Percentiles rank a stretch among this genome's conserved stretches.
Conservation (phyloP, 2,113 vertebrate species). For the Hemiprocne comata region DNA sequence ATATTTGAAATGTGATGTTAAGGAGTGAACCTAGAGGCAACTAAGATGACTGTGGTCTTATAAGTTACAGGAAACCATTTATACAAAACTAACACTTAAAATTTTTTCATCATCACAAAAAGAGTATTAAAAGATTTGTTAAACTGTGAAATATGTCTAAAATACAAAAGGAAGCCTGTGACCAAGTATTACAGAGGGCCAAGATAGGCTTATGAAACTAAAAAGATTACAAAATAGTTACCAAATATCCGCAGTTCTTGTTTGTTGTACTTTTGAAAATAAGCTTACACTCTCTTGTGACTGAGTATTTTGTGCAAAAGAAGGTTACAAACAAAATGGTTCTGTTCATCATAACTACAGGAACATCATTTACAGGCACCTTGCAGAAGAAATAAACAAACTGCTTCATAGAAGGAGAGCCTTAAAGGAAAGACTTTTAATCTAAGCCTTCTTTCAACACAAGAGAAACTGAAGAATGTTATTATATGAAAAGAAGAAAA, state of each 20-base stretch:
- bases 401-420: not conserved
- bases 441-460: not conserved
- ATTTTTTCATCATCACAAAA: not conserved
- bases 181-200: not conserved
- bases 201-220: constrained; percentile 40
- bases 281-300: constrained; percentile 11
- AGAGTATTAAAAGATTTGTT: not conserved
- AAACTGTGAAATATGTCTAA: not conserved
- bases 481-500: not conserved
- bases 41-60: accelerated
- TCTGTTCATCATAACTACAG: not conserved
- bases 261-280: constrained; percentile 5
- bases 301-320: not conserved
- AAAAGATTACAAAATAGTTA: constrained; percentile 42
- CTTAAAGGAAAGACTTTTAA: not conserved
- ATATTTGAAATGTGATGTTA: not conserved
- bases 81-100: not conserved
- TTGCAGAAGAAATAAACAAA: not conserved
- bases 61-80: not conserved
- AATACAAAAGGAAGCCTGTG: constrained; percentile 6
- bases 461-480: not conserved
- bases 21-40: not conserved
- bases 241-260: not conserved
- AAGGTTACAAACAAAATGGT: not conserved
- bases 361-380: not conserved